Evolutionary conservation across 2,113 vertebrate species (phyloP).

Genomic region (Zosterops pallidus): DNA sequence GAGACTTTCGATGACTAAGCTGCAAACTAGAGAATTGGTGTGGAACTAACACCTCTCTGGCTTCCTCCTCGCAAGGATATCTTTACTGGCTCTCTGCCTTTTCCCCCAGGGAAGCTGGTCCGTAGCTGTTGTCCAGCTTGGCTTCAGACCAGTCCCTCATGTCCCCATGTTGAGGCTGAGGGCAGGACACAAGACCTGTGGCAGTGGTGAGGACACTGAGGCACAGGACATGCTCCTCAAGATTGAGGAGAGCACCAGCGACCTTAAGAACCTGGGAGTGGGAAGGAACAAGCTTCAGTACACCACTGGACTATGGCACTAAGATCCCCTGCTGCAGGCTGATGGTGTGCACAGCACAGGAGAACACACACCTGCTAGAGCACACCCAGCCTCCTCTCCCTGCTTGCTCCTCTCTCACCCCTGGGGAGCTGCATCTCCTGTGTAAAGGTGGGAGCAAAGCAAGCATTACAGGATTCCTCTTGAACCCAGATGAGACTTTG

Average conservation of each 20-base stretch:
- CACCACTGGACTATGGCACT: neutral
- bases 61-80: neutral
- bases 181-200: neutral
- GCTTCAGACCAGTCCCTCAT: neutral
- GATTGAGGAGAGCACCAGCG: rapidly evolving
- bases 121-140: neutral
- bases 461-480: neutral
- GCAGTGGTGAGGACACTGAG: neutral
- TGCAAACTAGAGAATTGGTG: neutral
- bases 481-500: neutral
- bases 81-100: neutral
- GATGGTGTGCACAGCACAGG: neutral
- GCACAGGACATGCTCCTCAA: neutral
- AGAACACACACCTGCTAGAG: neutral
- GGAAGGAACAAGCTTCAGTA: neutral
- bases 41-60: neutral
- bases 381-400: neutral
- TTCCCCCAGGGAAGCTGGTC: neutral
- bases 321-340: neutral
- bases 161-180: neutral
- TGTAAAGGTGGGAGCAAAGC: neutral
- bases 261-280: neutral
- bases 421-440: neutral
- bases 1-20: neutral
- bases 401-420: neutral